Evolutionary conservation across 2,797 vertebrate genomes (phyloP), one percentile per base, ranked within the genome.

Genomic region (Enteromius anoplus): DNA sequence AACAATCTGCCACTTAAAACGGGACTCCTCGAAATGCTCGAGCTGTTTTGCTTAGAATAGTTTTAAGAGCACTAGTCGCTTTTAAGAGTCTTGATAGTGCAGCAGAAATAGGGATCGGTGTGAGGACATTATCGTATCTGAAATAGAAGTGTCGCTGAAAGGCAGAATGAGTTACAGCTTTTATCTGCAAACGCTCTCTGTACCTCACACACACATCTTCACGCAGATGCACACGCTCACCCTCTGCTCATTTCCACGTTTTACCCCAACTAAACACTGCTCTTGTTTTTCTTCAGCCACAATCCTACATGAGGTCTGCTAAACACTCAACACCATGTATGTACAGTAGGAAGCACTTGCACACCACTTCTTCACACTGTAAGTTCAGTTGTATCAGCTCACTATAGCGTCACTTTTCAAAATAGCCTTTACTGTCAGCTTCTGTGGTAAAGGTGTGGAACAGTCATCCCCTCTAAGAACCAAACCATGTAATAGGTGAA

Each of bases 311-410:
- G n/a, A 29, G 42, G 55, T 78, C 75, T 83, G 55, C 69, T 84
- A 26, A 23, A 34, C 53, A 69, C 15, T 75, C 14, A 68, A 49
- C 62, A 84, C 32, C 32, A 75, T 85, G 40, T 51, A 40, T 42
- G 11, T 45, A 45, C 42, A 45, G 42, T 66, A 75, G 60, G 51
- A 73, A 79, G 66, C 85, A 60, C 85, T 88, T 90, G 88, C 84
- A 89, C 83, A 70, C 83, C 19, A 62, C 85, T 78, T 68, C 49
- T 77, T 83, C 66, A 83, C 82, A 78, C 82, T 88, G 84, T 87
- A 23, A 93, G 92, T 94, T 95, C 91, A 89, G 68, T 86, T 90
- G 91, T 88, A 88, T 89, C 89, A 92, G 90, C 89, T 94, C 90
- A 89, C 87, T 64, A 64, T 64, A 77, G 75, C 9, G 75, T 87